A percentile compares a stretch with the other conserved stretches of the same genome.
These are phyloP conservation scores for Drosophila nr. medialis DNA, from an alignment of 2,888 invertebrate species.

Conservation along the genomic window DNA sequence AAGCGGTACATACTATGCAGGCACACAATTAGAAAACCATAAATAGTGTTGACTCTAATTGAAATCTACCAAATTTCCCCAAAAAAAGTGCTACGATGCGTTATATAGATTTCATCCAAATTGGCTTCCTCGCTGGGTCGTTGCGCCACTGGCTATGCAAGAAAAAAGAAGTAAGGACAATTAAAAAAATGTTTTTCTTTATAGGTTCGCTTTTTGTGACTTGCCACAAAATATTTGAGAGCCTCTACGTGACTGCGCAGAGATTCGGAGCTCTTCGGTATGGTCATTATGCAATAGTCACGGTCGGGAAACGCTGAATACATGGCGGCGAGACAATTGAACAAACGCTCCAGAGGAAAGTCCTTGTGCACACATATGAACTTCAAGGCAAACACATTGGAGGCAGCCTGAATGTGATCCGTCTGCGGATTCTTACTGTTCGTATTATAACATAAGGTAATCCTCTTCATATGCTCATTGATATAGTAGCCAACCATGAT, in stretches of 20 bases:
- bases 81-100: conserved; percentile 78
- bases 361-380: conserved; percentile 60
- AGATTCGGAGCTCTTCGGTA: conserved; percentile 44
- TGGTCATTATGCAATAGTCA: conserved; percentile 85
- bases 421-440: accelerated
- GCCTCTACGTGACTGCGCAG: conserved; percentile 48
- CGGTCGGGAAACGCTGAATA: conserved; percentile 88
- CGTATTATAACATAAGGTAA: conserved; percentile 54
- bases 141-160: conserved; percentile 51
- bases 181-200: neutral
- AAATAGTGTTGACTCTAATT: neutral
- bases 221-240: conserved; percentile 78
- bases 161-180: neutral
- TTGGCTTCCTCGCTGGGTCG: conserved; percentile 42
- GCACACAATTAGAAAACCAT: neutral
- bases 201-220: conserved; percentile 10
- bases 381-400: conserved; percentile 76
- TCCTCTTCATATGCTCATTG: conserved; percentile 12
- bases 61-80: conserved; percentile 68
- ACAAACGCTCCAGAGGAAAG: conserved; percentile 56
- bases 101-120: conserved; percentile 70
- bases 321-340: conserved; percentile 87
- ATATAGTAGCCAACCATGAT: conserved; percentile 53
- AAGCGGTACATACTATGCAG: conserved; percentile 50
- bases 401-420: conserved; percentile 26